phyloP scores from a whole-genome alignment of 1,140 invertebrate species.

The Drosophila kikkawai region DNA sequence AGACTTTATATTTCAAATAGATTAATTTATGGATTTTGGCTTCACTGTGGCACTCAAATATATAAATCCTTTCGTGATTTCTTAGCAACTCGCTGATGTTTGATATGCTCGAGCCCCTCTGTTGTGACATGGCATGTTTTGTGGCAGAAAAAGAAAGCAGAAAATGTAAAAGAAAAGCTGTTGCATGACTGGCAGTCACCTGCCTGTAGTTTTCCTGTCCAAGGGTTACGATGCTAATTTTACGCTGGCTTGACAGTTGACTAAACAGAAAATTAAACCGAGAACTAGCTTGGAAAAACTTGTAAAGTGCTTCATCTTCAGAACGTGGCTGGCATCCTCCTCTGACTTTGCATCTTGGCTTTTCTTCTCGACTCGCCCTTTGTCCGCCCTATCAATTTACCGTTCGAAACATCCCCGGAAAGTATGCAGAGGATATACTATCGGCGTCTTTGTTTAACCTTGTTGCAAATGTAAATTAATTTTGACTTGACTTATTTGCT shows the following conservation, averaged over 20 bases:
- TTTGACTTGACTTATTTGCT: conserved; percentile 71
- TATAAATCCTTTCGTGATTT: not conserved
- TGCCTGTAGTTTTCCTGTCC: conserved; percentile 43
- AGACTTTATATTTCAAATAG: no score
- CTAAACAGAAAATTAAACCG: conserved; percentile 30
- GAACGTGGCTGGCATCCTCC: not conserved
- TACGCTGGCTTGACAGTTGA: conserved; percentile 72
- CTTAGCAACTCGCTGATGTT: not conserved
- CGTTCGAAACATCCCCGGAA: conserved; percentile 45
- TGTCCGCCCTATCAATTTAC: conserved; percentile 46
- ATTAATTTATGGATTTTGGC: not conserved
- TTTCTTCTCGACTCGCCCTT: conserved; percentile 6
- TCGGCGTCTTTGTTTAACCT: conserved; percentile 30
- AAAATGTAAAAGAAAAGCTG: conserved; percentile 35
- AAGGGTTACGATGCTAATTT: conserved; percentile 73
- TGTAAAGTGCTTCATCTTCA: conserved; percentile 17
- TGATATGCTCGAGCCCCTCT: conserved; percentile 7
- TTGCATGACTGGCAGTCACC: conserved; percentile 60
- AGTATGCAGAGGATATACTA: conserved; percentile 44
- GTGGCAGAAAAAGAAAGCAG: conserved; percentile 4
- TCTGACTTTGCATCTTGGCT: conserved; percentile 33
- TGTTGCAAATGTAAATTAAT: conserved; percentile 65
- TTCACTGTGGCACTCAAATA: conserved; percentile 1
- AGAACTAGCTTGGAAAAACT: conserved; percentile 17
- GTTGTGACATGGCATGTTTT: conserved; percentile 65